Evolutionary conservation across 2,888 invertebrate genomes (phyloP).

Genomic region (Aricia artaxerxes): DNA sequence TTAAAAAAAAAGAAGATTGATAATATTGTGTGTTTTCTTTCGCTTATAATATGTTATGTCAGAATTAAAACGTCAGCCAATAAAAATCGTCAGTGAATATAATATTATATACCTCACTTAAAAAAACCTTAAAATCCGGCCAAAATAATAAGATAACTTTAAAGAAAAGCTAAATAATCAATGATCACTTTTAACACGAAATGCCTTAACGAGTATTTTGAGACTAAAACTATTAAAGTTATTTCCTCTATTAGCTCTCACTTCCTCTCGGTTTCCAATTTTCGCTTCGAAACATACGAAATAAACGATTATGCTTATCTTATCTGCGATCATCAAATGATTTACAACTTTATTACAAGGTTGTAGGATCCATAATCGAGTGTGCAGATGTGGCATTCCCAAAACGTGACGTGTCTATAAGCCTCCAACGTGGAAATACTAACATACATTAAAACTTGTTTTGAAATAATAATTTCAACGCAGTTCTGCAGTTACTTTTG

Average conservation of each 20-base stretch:
- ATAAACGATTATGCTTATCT: background rate
- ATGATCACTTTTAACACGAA: background rate
- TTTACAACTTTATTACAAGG: slow-evolving; percentile 6
- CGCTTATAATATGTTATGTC: too few species aligned
- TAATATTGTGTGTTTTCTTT: too few species aligned
- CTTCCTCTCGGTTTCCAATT: slow-evolving; percentile 8
- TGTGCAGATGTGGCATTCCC: background rate
- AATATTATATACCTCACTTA: too few species aligned
- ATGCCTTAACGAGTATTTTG: background rate
- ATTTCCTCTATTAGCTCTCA: slow-evolving; percentile 17
- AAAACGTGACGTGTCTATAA: slow-evolving; percentile 20
- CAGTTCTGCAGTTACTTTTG: slow-evolving; percentile 17
- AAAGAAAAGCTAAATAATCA: background rate
- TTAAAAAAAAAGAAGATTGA: too few species aligned
- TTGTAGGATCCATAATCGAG: background rate
- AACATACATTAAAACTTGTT: slow-evolving; percentile 27
- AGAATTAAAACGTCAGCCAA: too few species aligned
- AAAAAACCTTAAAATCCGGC: too few species aligned
- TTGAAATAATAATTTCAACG: background rate
- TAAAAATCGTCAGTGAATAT: too few species aligned
- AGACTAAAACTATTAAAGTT: background rate
- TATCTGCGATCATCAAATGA: slow-evolving; percentile 6
- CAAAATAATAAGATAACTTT: too few species aligned
- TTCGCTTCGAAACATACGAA: slow-evolving; percentile 7
- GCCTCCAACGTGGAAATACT: slow-evolving; percentile 28